These are phyloP conservation scores for Heliconius eleuchia DNA, from an alignment of 1,140 invertebrate genomes.

Conservation along the genomic window DNA sequence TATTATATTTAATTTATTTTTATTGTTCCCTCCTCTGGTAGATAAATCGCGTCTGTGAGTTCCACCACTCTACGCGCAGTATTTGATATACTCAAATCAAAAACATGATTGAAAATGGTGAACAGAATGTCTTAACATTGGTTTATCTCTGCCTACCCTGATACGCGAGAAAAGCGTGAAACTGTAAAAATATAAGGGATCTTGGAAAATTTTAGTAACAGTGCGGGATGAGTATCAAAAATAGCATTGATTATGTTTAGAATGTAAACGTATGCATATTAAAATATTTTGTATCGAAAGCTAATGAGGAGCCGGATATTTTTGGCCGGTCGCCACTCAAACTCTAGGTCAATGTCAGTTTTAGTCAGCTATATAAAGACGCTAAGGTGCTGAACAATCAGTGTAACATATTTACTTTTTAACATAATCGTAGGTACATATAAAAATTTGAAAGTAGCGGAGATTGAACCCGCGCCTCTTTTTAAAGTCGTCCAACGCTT, in stretches of 20 bases:
- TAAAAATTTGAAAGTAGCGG: no score
- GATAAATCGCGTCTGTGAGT: neutral
- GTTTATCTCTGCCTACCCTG: neutral
- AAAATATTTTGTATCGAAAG: neutral
- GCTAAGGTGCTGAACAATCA: neutral
- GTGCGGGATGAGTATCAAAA: neutral
- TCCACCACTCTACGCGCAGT: neutral
- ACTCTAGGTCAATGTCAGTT: constrained; percentile 25
- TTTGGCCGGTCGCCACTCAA: constrained; percentile 17
- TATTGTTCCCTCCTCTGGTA: no score
- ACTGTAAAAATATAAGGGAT: no score
- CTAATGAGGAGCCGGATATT: constrained; percentile 5
- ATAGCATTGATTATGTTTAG: neutral
- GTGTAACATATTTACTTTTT: neutral
- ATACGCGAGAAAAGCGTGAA: neutral
- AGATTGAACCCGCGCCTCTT: no score
- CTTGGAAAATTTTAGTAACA: no score
- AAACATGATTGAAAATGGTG: neutral
- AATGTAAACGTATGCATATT: constrained; percentile 2
- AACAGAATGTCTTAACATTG: neutral
- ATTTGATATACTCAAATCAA: no score
- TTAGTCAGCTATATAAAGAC: constrained; percentile 18
- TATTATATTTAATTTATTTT: neutral
- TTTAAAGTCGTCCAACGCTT: no score
- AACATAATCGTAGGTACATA: no score